phyloP scores from a whole-genome alignment of 2,888 invertebrate species.

The Neoaliturus tenellus region DNA sequence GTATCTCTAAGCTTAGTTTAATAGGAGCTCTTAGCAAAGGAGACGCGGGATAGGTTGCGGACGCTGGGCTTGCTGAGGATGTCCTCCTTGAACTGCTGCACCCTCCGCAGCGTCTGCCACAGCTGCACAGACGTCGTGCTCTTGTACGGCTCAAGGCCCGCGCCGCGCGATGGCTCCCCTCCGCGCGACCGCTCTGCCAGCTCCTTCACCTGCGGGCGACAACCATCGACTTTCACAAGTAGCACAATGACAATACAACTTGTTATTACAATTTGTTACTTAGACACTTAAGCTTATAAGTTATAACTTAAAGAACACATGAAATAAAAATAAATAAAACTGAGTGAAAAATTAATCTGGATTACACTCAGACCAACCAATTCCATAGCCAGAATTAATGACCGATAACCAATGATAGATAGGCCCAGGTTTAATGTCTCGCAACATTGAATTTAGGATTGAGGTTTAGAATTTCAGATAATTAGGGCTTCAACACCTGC shows the following conservation, averaged over 20 bases:
- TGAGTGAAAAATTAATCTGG: too few species aligned
- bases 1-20: neutral
- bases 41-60: neutral
- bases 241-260: neutral
- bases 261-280: neutral
- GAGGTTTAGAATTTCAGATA: too few species aligned
- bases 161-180: neutral
- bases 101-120: conserved; percentile 19
- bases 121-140: conserved; percentile 32
- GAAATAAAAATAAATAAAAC: too few species aligned
- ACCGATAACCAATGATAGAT: too few species aligned
- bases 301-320: too few species aligned
- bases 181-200: neutral
- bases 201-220: conserved; percentile 32
- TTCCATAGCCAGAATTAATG: too few species aligned
- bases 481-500: too few species aligned
- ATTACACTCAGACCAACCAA: too few species aligned
- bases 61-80: neutral
- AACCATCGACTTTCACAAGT: too few species aligned
- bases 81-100: conserved; percentile 30
- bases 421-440: too few species aligned
- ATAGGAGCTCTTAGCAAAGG: neutral
- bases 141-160: conserved; percentile 14
- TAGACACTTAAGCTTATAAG: too few species aligned
- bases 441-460: too few species aligned